Base-by-base conservation (phyloP, 2,888 invertebrate species). In the Aquatica leii region DNA sequence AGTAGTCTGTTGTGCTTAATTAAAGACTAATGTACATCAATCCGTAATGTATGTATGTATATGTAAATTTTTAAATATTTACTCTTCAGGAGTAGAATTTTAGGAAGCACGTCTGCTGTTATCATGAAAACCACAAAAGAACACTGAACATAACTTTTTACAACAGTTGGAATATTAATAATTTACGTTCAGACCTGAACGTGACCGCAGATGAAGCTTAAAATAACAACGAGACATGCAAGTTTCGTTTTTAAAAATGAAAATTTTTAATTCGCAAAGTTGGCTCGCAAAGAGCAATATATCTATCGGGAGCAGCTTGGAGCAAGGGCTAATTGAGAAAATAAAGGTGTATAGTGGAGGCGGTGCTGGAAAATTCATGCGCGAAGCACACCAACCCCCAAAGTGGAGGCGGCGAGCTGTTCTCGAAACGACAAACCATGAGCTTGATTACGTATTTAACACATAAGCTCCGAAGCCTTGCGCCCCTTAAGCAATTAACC, bases 271-370 rank as follows among this genome's bases (percentile, higher is more conserved):
- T 55, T 59, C 59, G 43, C 51, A 59, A 59, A 63, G 59, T 54
- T 41, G 55, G 62, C 51, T 55, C 59, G 50, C 54, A 51, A 58
- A 62, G 24, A 59, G 63, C 63, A 59, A 64, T 64, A 64, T 60
- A 60, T 64, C 59, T 49, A 61, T 54, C 61, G 57, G 24, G 37
- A 55, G 65, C 60, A 54, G 62, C 43, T 59, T 37, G 18, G 59
- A 61, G 62, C 62, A 53, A 52, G 65, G 77, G 80, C 80, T 81
- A 81, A 81, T 81, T 81, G 81, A 81, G 79, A 78, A 76, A 80
- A 77, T 77, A 76, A 77, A 79, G 79, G 78, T 80, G 79, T 78
- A 78, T 74, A 74, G 70, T 72, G 80, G 78, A 78, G 80, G 79
- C 81, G 80, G 80, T 76, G 79, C 61, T 52, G 64, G 60, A 65